Evolutionary conservation across 1,140 invertebrate species (phyloP), one percentile per base, ranked within the genome.

Genomic region (Elysia chlorotica): DNA sequence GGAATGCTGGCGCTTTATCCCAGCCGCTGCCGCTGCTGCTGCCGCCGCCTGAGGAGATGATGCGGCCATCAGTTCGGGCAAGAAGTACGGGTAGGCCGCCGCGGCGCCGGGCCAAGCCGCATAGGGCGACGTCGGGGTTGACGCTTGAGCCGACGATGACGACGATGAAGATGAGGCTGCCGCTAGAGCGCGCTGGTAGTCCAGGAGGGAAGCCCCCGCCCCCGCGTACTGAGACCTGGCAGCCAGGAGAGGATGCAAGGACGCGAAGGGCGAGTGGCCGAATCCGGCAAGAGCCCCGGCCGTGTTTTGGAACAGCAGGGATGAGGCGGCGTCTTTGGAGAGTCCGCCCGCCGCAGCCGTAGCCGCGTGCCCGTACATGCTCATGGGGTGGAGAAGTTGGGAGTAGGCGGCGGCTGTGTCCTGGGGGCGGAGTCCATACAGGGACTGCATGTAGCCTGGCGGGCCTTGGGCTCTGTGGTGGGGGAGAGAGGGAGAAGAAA

Each of bases 301-400:
- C 2, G 75, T n/a, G 19, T 71, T 73, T n/a, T 66, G 68, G 63
- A 71, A 74, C 54, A 76, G 25, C 48, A 74, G 37, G 2, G 62
- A n/a, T n/a, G n/a, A n/a, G n/a, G n/a, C n/a, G n/a, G n/a, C 54
- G 25, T 76, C 75, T 57, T 76, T 73, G 48, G 54, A 62, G 21
- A 73, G 35, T n/a, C 65, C 30, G 53, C 25, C 67, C 0, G 53
- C 28, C 33, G 37, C 61, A 30, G n/a, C n/a, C n/a, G n/a, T n/a
- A n/a, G n/a, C n/a, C n/a, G n/a, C n/a, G n/a, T 21, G 41, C 5
- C 71, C 33, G 31, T 54, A 73, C 3, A 54, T 28, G 62, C 38
- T 35, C 56, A 74, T 69, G 33, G 70, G 74, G 38, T 76, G 71
- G 35, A 73, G 53, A 21, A 71, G 33, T n/a, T 53, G 63, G 6